Evolutionary conservation across 2,888 invertebrate species (phyloP).

Genomic region (Mechanitis messenoides): DNA sequence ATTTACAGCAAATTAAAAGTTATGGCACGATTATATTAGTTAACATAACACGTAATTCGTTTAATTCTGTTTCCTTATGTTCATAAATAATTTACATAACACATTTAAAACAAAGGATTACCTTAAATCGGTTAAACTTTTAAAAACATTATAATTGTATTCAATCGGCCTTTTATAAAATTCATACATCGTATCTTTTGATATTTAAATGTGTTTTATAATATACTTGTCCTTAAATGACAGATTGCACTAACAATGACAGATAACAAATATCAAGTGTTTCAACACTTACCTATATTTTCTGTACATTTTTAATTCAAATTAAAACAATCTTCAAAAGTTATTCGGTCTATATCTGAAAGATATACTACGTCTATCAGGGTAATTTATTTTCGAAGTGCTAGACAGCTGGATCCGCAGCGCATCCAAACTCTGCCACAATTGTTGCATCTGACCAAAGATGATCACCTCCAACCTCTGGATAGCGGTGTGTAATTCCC

Average conservation of each 20-base stretch:
- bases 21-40: neutral
- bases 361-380: conserved; percentile 50
- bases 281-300: neutral
- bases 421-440: conserved; percentile 69
- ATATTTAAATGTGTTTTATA: neutral
- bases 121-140: conserved; percentile 4
- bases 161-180: neutral
- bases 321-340: conserved; percentile 6
- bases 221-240: too few relatives aligned
- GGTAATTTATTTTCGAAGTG: conserved; percentile 36
- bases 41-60: conserved; percentile 25
- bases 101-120: conserved; percentile 2
- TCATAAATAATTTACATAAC: neutral
- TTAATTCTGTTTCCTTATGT: conserved; percentile 18
- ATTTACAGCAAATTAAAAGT: conserved; percentile 8
- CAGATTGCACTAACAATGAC: too few relatives aligned
- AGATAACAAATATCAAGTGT: too few relatives aligned
- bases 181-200: neutral
- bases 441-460: conserved; percentile 69
- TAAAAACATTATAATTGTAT: conserved; percentile 1
- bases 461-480: conserved; percentile 67
- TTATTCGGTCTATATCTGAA: conserved; percentile 47
- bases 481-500: conserved; percentile 61
- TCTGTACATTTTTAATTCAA: neutral
- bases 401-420: conserved; percentile 51